phyloP scores from a whole-genome alignment of 2,888 invertebrate species.

The Altica lythri region DNA sequence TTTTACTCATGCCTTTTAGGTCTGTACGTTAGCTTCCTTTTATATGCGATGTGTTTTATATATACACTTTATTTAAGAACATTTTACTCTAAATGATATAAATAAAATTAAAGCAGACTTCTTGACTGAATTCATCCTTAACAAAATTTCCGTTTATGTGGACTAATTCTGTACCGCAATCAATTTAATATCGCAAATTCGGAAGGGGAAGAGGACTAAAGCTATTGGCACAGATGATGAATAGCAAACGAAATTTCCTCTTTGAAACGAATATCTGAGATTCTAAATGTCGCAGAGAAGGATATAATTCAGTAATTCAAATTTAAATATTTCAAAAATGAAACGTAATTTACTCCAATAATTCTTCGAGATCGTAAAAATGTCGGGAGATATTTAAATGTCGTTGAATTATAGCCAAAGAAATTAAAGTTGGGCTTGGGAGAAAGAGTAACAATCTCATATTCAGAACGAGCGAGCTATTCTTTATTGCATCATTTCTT shows the following conservation, averaged over 20 bases:
- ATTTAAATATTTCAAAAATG: conserved; percentile 53
- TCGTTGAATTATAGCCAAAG: conserved; percentile 53
- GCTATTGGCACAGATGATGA: conserved; percentile 12
- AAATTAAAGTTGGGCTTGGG: conserved; percentile 52
- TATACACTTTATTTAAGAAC: too few species aligned
- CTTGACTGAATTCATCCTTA: too few species aligned
- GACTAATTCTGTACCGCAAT: conserved; percentile 14
- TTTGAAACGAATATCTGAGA: conserved; percentile 40
- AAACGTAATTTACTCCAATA: conserved; percentile 53
- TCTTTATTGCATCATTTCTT: conserved; percentile 52
- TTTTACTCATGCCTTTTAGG: too few species aligned
- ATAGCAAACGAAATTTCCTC: conserved; percentile 31
- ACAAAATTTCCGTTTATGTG: too few species aligned
- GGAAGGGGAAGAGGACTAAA: conserved; percentile 9
- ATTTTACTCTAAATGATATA: too few species aligned
- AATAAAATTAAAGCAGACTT: too few species aligned
- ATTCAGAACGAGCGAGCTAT: conserved; percentile 32
- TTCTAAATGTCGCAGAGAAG: conserved; percentile 43
- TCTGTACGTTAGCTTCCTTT: too few species aligned
- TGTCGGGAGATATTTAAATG: conserved; percentile 53
- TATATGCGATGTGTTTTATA: too few species aligned
- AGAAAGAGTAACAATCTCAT: conserved; percentile 42
- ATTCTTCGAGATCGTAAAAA: conserved; percentile 53
- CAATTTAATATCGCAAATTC: conserved; percentile 2
- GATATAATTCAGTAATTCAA: conserved; percentile 51